phyloP scores from a whole-genome alignment of 2,797 vertebrate genomes.

The Micromesistius poutassou region DNA sequence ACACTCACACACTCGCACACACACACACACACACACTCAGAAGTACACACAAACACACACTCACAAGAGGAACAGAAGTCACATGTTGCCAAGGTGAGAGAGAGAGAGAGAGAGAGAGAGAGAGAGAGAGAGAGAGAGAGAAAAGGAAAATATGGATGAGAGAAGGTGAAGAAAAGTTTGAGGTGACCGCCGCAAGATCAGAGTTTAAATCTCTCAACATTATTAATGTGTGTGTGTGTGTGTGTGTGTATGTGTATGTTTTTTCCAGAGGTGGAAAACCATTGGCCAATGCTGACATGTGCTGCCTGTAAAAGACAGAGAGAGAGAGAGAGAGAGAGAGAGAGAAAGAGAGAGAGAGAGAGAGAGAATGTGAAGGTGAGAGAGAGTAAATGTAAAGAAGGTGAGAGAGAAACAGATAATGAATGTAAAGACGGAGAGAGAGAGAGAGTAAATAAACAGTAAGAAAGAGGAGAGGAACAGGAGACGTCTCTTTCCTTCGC shows the following conservation, averaged over 20 bases:
- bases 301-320: background rate
- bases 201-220: background rate
- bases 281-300: background rate
- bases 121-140: slow-evolving; percentile 3
- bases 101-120: too few species aligned
- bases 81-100: background rate
- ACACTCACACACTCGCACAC: too few species aligned
- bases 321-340: too few species aligned
- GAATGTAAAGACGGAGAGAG: background rate
- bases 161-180: background rate
- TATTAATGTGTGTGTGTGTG: slow-evolving; percentile 3
- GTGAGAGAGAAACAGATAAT: too few species aligned
- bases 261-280: background rate
- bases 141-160: background rate
- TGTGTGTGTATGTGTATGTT: background rate
- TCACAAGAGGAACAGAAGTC: too few species aligned
- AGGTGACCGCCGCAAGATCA: background rate
- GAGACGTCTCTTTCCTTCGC: background rate
- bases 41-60: too few species aligned
- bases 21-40: too few species aligned
- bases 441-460: background rate
- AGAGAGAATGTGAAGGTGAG: too few species aligned
- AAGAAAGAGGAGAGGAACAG: background rate
- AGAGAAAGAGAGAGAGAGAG: background rate
- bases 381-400: too few species aligned